Evolutionary conservation across 2,797 vertebrate species (phyloP).

Genomic region (Gambelia wislizenii): DNA sequence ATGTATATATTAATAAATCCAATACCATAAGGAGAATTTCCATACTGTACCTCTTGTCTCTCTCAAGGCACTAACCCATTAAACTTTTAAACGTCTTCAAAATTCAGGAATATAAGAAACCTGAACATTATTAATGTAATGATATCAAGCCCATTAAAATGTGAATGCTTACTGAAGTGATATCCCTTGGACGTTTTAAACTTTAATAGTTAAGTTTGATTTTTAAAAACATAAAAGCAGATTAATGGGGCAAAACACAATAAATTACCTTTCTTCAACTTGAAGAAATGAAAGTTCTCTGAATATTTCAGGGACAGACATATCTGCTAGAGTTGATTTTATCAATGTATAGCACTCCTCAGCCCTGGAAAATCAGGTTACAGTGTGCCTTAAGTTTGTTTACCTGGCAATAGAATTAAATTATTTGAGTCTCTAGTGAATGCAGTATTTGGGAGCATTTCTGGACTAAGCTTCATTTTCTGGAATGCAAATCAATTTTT

Average conservation of each 20-base stretch:
- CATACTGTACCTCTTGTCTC: slow-evolving; percentile 67
- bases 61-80: slow-evolving; percentile 67
- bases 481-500: not conserved
- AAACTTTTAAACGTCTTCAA: slow-evolving; percentile 74
- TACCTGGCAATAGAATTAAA: not conserved
- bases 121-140: slow-evolving; percentile 68
- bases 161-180: slow-evolving; percentile 50
- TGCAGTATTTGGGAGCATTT: not conserved
- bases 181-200: slow-evolving; percentile 65
- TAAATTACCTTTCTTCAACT: slow-evolving; percentile 43
- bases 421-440: not conserved
- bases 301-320: slow-evolving; percentile 17
- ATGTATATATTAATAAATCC: slow-evolving; percentile 62
- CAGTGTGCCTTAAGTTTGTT: not conserved
- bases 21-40: slow-evolving; percentile 64
- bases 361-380: not conserved
- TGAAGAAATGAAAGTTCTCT: slow-evolving; percentile 21
- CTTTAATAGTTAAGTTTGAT: slow-evolving; percentile 68
- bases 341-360: not conserved
- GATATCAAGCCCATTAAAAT: slow-evolving; percentile 63
- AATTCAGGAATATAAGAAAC: slow-evolving; percentile 68
- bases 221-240: slow-evolving; percentile 55
- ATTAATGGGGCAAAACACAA: slow-evolving; percentile 57
- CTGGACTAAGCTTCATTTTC: not conserved
- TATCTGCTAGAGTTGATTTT: slow-evolving; percentile 18